A percentile compares a stretch with the other conserved stretches of the same genome.
phyloP scores from a whole-genome alignment of 1,140 invertebrate species.

The Pseudobourletiella spinata region DNA sequence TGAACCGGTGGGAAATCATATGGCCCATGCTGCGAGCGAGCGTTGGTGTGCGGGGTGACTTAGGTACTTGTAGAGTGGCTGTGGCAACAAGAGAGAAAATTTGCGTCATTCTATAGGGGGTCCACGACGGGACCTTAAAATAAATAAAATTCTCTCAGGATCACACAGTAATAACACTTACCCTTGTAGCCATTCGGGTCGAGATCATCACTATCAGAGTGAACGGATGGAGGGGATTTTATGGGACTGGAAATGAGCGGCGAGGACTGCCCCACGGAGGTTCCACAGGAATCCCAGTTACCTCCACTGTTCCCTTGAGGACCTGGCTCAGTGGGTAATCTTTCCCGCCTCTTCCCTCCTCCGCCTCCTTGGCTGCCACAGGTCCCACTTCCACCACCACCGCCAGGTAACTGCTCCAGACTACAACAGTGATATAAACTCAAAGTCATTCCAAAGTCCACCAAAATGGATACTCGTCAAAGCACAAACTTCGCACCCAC shows the following conservation, averaged over 20 bases:
- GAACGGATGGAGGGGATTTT: conserved; percentile 13
- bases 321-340: conserved; percentile 62
- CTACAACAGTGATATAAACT: too few species aligned
- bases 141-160: too few species aligned
- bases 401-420: conserved; percentile 27
- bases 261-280: conserved; percentile 3
- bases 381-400: neutral
- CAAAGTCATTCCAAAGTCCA: conserved; percentile 16
- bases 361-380: conserved; percentile 4
- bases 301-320: conserved; percentile 40
- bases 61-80: conserved; percentile 55
- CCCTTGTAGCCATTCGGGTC: conserved; percentile 31
- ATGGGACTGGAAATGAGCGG: conserved; percentile 23
- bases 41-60: conserved; percentile 61
- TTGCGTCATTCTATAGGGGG: too few species aligned
- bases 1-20: conserved; percentile 82
- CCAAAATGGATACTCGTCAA: too few species aligned
- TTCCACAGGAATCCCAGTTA: conserved; percentile 13
- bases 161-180: neutral
- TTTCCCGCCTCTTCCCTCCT: conserved; percentile 43
- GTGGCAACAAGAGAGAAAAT: conserved; percentile 3
- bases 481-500: too few species aligned
- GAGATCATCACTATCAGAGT: conserved; percentile 47
- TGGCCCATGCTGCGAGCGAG: conserved; percentile 68
- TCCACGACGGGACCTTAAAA: too few species aligned